phyloP scores from a whole-genome alignment of 1,140 invertebrate species.

The Fopius arisanus region DNA sequence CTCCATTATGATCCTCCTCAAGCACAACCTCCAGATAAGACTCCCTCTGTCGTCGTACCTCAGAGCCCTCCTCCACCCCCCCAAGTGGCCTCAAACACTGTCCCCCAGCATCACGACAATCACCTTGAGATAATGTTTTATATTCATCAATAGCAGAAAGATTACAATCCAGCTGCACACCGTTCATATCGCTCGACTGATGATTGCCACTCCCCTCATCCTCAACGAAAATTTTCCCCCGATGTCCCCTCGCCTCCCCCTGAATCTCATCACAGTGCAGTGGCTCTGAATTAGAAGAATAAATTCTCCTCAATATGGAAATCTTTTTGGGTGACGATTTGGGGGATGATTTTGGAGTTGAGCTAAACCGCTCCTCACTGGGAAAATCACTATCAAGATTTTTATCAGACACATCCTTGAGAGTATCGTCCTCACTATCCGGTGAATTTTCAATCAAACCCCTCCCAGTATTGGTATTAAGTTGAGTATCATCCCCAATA shows the following conservation, averaged over 20 bases:
- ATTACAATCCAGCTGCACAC: too few relatives aligned
- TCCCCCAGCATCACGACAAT: neutral
- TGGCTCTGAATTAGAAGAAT: neutral
- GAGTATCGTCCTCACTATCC: slow-evolving; percentile 8
- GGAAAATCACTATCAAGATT: neutral
- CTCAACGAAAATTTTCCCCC: neutral
- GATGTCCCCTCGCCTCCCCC: neutral
- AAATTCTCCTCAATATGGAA: slow-evolving; percentile 20
- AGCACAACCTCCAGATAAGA: neutral
- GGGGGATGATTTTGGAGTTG: slow-evolving; percentile 15
- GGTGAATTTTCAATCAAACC: neutral
- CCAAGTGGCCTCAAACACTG: neutral
- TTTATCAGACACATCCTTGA: neutral
- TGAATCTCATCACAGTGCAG: neutral
- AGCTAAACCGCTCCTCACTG: neutral
- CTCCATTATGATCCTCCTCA: neutral
- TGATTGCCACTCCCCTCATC: neutral
- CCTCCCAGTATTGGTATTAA: neutral
- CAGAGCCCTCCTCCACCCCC: neutral
- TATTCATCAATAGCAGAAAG: too few relatives aligned
- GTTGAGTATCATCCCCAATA: neutral
- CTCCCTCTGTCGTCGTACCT: neutral
- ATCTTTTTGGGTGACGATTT: slow-evolving; percentile 23
- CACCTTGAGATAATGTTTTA: too few relatives aligned
- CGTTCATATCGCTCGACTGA: neutral